Conservation (phyloP, 92 coral and sea anemone species). For the Zoanthus solanderi region DNA sequence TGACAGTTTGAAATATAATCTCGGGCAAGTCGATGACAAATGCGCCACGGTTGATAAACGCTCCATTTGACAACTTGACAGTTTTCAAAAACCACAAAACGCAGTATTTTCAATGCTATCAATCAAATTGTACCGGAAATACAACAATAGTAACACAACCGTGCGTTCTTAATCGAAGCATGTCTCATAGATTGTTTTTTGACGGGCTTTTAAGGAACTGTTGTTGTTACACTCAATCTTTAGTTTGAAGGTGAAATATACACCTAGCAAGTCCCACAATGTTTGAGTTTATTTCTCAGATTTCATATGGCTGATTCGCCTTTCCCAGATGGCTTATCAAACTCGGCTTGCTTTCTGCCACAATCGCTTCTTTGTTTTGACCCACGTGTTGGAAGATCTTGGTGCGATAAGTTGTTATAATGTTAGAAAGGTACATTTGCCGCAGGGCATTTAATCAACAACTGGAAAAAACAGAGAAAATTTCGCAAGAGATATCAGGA, state of each 20-base stretch:
- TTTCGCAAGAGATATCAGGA: not conserved
- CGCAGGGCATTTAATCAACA: slow-evolving; percentile 23
- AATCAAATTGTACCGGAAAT: slow-evolving; percentile 47
- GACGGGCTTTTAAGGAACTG: slow-evolving; percentile 5
- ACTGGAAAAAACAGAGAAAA: not conserved
- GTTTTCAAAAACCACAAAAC: slow-evolving; percentile 22
- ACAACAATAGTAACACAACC: slow-evolving; percentile 29
- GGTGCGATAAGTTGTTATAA: slow-evolving; percentile 12
- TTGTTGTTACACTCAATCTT: slow-evolving; percentile 7
- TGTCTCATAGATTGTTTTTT: slow-evolving; percentile 35
- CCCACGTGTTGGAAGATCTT: slow-evolving; percentile 43
- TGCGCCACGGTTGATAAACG: slow-evolving; percentile 46
- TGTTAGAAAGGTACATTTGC: not conserved
- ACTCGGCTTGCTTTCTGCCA: not conserved
- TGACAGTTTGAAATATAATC: slow-evolving; percentile 37
- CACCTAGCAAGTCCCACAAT: not conserved
- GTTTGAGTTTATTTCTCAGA: not conserved
- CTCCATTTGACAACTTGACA: slow-evolving; percentile 18
- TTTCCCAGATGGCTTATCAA: slow-evolving; percentile 28
- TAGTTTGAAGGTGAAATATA: not conserved
- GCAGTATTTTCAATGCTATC: slow-evolving; percentile 37
- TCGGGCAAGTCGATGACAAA: slow-evolving; percentile 37
- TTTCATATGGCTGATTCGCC: not conserved
- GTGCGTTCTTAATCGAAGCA: slow-evolving; percentile 24
- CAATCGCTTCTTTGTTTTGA: slow-evolving; percentile 31